These are phyloP conservation scores for Aurelia sp. DNA, from an alignment of 30 jellyfish, hydroid and myxozoan genomes.

Conservation along the genomic window DNA sequence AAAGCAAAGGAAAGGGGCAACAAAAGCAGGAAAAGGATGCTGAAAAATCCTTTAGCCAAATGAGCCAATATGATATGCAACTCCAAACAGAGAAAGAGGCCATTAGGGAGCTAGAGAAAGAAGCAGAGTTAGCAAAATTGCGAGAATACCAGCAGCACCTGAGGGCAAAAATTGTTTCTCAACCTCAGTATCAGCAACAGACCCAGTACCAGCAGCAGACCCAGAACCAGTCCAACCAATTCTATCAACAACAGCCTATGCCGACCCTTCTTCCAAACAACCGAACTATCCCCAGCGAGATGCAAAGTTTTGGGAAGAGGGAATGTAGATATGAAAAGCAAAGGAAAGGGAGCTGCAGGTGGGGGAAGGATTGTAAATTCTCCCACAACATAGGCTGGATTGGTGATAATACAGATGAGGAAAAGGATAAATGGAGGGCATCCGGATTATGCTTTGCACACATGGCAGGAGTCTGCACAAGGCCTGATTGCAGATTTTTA, in stretches of 20 bases:
- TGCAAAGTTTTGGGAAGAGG: too few species aligned
- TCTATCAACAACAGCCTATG: not conserved
- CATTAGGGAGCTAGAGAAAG: constrained; percentile 20
- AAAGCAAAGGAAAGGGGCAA: constrained; percentile 17
- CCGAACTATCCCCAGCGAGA: constrained; percentile 8
- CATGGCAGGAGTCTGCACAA: too few species aligned
- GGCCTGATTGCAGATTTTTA: too few species aligned
- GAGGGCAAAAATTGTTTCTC: not conserved
- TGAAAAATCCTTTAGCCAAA: constrained; percentile 11
- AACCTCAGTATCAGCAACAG: too few species aligned
- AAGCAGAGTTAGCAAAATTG: constrained; percentile 29
- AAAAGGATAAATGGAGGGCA: constrained; percentile 25
- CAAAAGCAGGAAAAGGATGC: constrained; percentile 25
- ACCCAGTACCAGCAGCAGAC: not conserved
- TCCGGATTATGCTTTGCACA: constrained; percentile 15
- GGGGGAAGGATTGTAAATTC: constrained; percentile 20
- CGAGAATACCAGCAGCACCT: too few species aligned
- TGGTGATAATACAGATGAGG: too few species aligned
- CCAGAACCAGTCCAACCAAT: not conserved
- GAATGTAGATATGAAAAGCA: constrained; percentile 34
- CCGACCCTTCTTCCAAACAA: too few species aligned
- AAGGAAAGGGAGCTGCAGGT: constrained; percentile 23
- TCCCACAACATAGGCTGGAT: constrained; percentile 33
- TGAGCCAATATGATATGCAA: constrained; percentile 19
- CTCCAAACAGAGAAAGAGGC: constrained; percentile 28